Evolutionary conservation across 2,113 vertebrate genomes (phyloP), one percentile per base, ranked within the genome.

Genomic region (Neodontobutis hainanensis): DNA sequence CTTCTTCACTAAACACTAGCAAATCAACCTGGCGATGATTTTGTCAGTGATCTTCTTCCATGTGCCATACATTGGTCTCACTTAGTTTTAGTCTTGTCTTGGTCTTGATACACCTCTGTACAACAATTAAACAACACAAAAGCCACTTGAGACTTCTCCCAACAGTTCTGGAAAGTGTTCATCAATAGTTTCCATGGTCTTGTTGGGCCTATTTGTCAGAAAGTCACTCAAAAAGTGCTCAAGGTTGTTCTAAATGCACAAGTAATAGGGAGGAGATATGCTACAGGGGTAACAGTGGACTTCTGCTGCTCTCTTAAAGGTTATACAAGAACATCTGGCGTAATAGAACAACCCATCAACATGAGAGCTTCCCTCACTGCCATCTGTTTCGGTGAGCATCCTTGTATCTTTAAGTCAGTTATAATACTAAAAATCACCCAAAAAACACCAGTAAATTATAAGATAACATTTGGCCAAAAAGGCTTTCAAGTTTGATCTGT

Each of bases 381-480:
- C 70, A 1, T 90, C 77, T 78, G 75, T 48, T 72, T 89, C 10
- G 88, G 91, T 92, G 85, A 83, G 87, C 38, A 49, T 59, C 45
- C 55, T 36, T 55, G 5, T 65, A 50, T 77, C 9, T 68, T 50
- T 43, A 27, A 27, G 19, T 27, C 19, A 27, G 19, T 27, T 3
- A 27, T 27, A 2, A 27, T 27, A 27, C 1, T 27, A 27, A 27
- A 27, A 27, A 27, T 27, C 3, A n/a, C n/a, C n/a, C n/a, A n/a
- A 27, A 27, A 2, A 27, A 27, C 19, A 27, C 19, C 19, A 27
- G 19, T 27, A 27, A 27, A 27, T 27, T 27, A 27, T 27, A 27
- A 27, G 19, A 2, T 27, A 27, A 27, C 19, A 27, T 27, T 27
- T 27, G 19, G 19, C 19, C 19, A 27, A 27, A 27, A 27, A 27